Percentiles rank a stretch among this genome's conserved stretches.
These are phyloP conservation scores for Agrochola lota DNA, from an alignment of 2,888 invertebrate species.

Conservation along the genomic window DNA sequence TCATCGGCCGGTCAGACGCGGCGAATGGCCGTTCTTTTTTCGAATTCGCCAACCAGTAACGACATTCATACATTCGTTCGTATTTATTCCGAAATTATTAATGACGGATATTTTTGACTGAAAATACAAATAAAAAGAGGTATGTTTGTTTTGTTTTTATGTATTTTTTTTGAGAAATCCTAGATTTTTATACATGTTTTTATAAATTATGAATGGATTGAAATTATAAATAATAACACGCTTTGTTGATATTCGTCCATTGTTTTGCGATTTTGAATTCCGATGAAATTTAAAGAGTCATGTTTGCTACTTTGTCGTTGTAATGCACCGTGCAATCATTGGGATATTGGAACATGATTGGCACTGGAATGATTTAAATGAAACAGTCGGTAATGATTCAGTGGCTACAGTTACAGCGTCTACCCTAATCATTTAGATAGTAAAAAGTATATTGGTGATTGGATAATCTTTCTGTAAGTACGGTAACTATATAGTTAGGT, in stretches of 20 bases:
- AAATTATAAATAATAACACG: conserved; percentile 15
- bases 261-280: conserved; percentile 36
- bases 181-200: conserved; percentile 4
- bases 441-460: background rate
- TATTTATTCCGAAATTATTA: conserved; percentile 25
- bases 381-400: background rate
- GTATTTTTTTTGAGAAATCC: background rate
- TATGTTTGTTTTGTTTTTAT: conserved; percentile 41
- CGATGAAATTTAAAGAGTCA: conserved; percentile 1
- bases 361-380: background rate
- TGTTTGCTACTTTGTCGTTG: background rate
- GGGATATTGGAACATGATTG: conserved; percentile 9
- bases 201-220: conserved; percentile 11
- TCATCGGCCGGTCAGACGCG: conserved; percentile 82
- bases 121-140: conserved; percentile 41
- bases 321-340: conserved; percentile 22
- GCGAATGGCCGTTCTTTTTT: conserved; percentile 78
- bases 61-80: conserved; percentile 38
- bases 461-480: no score
- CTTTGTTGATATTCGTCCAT: conserved; percentile 30
- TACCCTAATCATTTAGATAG: background rate
- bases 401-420: background rate
- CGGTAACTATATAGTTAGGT: background rate
- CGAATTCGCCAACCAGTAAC: conserved; percentile 59
- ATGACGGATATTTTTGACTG: conserved; percentile 33